These are phyloP conservation scores for Hydra vulgaris DNA, from an alignment of 30 jellyfish, hydroid and myxozoan species.

Conservation along the genomic window DNA sequence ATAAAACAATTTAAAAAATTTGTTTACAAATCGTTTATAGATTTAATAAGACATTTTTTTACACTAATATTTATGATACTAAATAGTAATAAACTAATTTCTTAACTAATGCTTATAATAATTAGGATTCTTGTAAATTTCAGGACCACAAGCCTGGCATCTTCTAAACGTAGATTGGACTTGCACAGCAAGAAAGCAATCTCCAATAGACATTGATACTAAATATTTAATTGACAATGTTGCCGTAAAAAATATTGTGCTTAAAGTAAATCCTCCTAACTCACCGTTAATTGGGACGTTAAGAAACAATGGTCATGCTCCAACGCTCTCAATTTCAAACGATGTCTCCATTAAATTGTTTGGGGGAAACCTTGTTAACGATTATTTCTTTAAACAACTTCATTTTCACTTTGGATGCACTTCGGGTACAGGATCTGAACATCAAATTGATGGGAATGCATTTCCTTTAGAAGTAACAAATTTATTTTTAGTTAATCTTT, in stretches of 20 bases:
- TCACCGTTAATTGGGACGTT: slow-evolving; percentile 63
- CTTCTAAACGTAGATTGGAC: slow-evolving; percentile 85
- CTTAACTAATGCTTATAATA: background rate
- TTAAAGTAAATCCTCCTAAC: slow-evolving; percentile 62
- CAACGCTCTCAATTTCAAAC: slow-evolving; percentile 60
- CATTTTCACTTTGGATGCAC: slow-evolving; percentile 94
- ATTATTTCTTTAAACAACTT: slow-evolving; percentile 65
- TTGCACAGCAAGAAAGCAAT: slow-evolving; percentile 79
- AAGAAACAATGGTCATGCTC: slow-evolving; percentile 96
- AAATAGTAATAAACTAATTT: too few species aligned
- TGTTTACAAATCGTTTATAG: too few species aligned
- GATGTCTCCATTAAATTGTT: slow-evolving; percentile 53
- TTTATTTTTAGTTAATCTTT: too few species aligned
- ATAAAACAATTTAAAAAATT: too few species aligned
- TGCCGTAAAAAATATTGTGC: slow-evolving; percentile 39
- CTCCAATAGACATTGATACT: slow-evolving; percentile 75
- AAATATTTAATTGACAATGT: slow-evolving; percentile 40
- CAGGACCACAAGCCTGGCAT: slow-evolving; percentile 94
- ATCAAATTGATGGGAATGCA: slow-evolving; percentile 61
- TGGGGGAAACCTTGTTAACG: slow-evolving; percentile 73
- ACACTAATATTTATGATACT: too few species aligned
- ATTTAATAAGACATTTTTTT: too few species aligned
- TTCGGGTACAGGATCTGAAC: slow-evolving; percentile 74
- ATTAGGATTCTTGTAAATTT: background rate
- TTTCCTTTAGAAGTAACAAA: slow-evolving; percentile 78